phyloP scores from a whole-genome alignment of 2,888 invertebrate species.

The Drosophila pegasa region DNA sequence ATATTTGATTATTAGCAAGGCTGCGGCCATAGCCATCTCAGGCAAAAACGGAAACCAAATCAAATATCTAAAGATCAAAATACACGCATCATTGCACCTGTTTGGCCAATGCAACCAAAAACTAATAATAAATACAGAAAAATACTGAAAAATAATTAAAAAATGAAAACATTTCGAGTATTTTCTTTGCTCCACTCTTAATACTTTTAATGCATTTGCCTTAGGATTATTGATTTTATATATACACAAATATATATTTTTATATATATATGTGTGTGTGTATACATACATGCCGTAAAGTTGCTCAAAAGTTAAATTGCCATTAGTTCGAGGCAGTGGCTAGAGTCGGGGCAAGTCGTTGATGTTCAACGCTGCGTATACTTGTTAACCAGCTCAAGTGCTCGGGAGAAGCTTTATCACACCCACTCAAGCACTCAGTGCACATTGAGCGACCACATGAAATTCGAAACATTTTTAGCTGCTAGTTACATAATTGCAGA shows the following conservation, averaged over 20 bases:
- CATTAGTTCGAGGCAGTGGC: neutral
- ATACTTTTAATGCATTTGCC: neutral
- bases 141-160: neutral
- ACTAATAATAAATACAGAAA: neutral
- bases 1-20: no score
- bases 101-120: neutral
- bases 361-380: constrained; percentile 59
- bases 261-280: neutral
- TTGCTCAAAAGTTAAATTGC: constrained; percentile 20
- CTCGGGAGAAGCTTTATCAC: constrained; percentile 57
- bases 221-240: neutral
- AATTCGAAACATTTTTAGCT: constrained; percentile 76
- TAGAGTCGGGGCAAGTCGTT: constrained; percentile 19
- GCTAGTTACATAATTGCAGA: constrained; percentile 74
- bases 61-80: neutral
- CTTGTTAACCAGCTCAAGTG: constrained; percentile 65
- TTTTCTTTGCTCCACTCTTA: no score
- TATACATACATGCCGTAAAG: neutral
- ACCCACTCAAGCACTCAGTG: constrained; percentile 48
- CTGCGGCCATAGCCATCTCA: no score
- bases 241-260: neutral
- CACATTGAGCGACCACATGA: constrained; percentile 67
- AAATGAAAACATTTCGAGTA: neutral
- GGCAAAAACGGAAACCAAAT: no score
- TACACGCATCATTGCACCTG: neutral